phyloP scores from a whole-genome alignment of 2,888 invertebrate genomes.

The Philhelius pedissequus region DNA sequence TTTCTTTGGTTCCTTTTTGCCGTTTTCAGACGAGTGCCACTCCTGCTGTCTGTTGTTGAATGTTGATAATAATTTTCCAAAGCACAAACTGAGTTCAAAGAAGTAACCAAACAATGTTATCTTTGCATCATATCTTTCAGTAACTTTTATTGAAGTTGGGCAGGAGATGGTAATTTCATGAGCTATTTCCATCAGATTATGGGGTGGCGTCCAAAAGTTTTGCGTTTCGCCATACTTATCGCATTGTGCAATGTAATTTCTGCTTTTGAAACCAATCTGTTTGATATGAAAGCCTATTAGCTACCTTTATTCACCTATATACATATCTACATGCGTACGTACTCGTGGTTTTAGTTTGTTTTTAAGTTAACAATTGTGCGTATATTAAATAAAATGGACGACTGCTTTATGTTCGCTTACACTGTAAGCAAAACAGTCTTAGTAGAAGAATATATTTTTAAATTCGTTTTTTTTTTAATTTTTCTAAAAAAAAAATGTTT shows the following conservation, averaged over 20 bases:
- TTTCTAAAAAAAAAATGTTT: too few relatives aligned
- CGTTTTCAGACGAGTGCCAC: constrained; percentile 44
- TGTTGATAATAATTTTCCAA: constrained; percentile 51
- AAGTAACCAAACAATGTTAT: constrained; percentile 60
- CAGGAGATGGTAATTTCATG: constrained; percentile 7
- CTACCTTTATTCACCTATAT: background rate
- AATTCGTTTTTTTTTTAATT: too few relatives aligned
- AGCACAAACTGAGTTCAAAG: constrained; percentile 56
- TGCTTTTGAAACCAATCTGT: constrained; percentile 48
- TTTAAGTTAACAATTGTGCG: constrained; percentile 26
- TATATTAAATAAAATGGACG: constrained; percentile 10
- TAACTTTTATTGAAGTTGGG: constrained; percentile 6
- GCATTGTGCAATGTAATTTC: constrained; percentile 42
- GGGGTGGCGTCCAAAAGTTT: constrained; percentile 16
- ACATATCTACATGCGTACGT: background rate
- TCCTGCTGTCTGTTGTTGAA: background rate
- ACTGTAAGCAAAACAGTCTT: background rate
- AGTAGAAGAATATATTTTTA: background rate
- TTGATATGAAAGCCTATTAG: constrained; percentile 8
- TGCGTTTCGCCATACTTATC: constrained; percentile 3
- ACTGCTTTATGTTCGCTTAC: background rate
- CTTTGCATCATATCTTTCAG: constrained; percentile 47
- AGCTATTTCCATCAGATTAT: background rate
- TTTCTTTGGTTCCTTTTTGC: constrained; percentile 59
- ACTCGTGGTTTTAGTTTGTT: constrained; percentile 48